Evolutionary conservation across 2,797 vertebrate species (phyloP), one percentile per base, ranked within the genome.

Genomic region (Ispidina lecontei): DNA sequence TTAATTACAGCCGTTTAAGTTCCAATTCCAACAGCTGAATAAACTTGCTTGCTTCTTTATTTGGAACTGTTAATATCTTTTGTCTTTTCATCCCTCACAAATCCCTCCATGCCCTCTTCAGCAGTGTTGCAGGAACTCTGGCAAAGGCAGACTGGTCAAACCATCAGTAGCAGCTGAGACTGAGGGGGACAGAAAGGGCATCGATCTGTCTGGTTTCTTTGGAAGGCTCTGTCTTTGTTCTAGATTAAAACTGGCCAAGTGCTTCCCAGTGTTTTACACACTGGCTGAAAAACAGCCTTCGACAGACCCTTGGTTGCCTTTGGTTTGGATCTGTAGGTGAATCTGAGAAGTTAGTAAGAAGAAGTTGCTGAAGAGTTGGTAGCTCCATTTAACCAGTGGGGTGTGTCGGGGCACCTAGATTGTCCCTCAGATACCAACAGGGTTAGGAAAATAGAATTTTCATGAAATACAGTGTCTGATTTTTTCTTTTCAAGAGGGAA

Each of bases 391-490:
- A 94, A 93, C 86, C 91, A 54, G 26, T 64, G 33, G 72, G 59
- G 41, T 84, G 58, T 87, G 87, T 93, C 4, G 1, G 49, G 94
- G 46, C 83, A 63, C 35, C 85, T 87, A 72, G 85, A 85, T 83
- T 59, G 91, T 83, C n/a, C 76, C 89, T 51, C 91, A 93, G 93
- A 91, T 90, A 71, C 56, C 2, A 25, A 55, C 75, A 79, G 90
- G n/a, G 71, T 67, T 80, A 68, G 76, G 75, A 89, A 91, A 94
- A 68, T 33, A 69, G 84, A 55, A 80, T 89, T 95, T 94, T 94
- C 79, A 89, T 89, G 93, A 87, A 82, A 72, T 68, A 15, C 49
- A 68, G 49, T 7, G 1, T 2, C 81, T 68, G 78, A 9, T 87
- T 89, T 94, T 84, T 93, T 84, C 81, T 77, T 71, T 95, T 80